Evolutionary conservation across 2,888 invertebrate species (phyloP).

Genomic region (Melanchra persicariae): DNA sequence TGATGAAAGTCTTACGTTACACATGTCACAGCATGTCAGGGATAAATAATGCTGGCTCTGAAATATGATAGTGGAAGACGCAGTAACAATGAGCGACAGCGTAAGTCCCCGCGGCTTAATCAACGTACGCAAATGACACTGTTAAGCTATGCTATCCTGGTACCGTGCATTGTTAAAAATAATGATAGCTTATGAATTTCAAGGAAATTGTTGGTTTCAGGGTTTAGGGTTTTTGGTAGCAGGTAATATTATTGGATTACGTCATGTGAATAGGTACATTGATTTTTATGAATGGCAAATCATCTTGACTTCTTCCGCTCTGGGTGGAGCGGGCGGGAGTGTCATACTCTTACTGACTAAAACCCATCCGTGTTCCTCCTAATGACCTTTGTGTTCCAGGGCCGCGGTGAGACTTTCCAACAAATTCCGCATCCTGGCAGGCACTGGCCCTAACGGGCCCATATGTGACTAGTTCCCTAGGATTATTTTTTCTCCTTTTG

Average conservation of each 20-base stretch:
- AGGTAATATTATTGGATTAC: background rate
- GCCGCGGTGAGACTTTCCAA: too few species aligned
- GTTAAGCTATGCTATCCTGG: conserved; percentile 36
- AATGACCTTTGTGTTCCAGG: too few species aligned
- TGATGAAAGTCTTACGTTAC: conserved; percentile 36
- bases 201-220: background rate
- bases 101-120: conserved; percentile 55
- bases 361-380: too few species aligned
- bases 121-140: conserved; percentile 55
- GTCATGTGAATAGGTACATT: too few species aligned
- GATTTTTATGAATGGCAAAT: too few species aligned
- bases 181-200: conserved; percentile 37
- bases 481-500: background rate
- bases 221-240: background rate
- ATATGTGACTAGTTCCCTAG: background rate
- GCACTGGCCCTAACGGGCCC: too few species aligned
- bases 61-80: conserved; percentile 59
- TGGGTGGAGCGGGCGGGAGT: too few species aligned
- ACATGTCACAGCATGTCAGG: conserved; percentile 39
- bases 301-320: too few species aligned
- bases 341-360: too few species aligned
- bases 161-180: conserved; percentile 44
- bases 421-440: too few species aligned
- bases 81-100: conserved; percentile 58
- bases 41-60: conserved; percentile 57